Evolutionary conservation across 2,888 invertebrate species (phyloP), one percentile per base, ranked within the genome.

Genomic region (Phyto melanocephala): DNA sequence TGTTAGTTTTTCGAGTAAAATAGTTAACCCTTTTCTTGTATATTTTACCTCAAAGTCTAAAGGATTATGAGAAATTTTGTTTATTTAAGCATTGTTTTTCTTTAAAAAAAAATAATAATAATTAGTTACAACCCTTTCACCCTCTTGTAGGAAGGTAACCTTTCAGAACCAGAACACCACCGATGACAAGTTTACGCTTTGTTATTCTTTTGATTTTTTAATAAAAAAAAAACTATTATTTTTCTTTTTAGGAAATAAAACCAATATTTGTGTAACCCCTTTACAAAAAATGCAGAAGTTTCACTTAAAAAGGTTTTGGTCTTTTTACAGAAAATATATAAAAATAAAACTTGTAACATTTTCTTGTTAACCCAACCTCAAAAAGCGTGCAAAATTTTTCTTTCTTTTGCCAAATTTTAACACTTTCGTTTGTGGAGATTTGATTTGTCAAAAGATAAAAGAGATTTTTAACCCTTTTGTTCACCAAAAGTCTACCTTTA

Each of bases 331-430:
- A 35, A 56, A 76, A 56, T 28, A 28, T n/a, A 28, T 6, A 28
- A 28, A 5, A 28, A 28, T 3, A 28, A 28, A 28, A 28, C n/a
- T 22, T 40, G 17, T 24, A 33, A 35, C 28, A 17, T 15, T 28
- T 28, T 40, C 22, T 3, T 13, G n/a, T 24, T 33, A 40, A 28
- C 24, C 15, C 40, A 58, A 65, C 65, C 65, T 37, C 37, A 56
- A 65, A 77, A 77, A 71, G 77, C 68, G 54, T 78, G 70, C 54
- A 78, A 62, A 70, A 70, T 78, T 45, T 13, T 15, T 5, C 28
- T 28, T 28, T 13, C 7, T 0, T 17, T 45, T 60, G 28, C 28
- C 7, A 20, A 11, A 5, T 74, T 56, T 28, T 13, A 17, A 5
- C 8, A 35, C 20, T 17, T 33, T 20, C 40, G 24, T 50, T 35